Evolutionary conservation across 2,113 vertebrate genomes (phyloP).

Genomic region (Podilymbus podiceps): DNA sequence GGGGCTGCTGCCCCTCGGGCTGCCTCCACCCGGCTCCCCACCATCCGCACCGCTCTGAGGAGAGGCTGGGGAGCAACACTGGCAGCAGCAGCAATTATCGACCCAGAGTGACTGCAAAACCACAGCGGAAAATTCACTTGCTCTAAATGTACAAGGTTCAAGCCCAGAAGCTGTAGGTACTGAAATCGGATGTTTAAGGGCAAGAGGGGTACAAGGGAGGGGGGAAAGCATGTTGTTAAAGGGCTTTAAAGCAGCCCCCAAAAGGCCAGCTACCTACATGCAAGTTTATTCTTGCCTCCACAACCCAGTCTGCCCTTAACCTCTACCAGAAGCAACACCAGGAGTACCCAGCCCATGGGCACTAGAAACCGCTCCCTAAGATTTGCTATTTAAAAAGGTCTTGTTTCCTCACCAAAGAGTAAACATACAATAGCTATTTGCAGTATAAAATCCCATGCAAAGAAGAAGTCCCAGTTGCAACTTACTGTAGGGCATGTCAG

Average conservation of each 20-base stretch:
- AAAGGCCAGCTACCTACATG: not conserved
- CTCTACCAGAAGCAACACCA: not conserved
- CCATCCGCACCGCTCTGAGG: accelerated
- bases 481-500: not conserved
- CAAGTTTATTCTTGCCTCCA: not conserved
- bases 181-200: not conserved
- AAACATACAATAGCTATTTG: not conserved
- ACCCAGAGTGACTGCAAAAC: not conserved
- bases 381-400: not conserved
- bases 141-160: not conserved
- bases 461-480: not conserved
- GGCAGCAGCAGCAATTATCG: not conserved
- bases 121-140: not conserved
- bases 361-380: not conserved
- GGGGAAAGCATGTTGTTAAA: not conserved
- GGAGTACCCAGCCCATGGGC: not conserved
- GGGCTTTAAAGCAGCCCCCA: not conserved
- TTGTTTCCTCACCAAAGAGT: not conserved
- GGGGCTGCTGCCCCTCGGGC: not conserved
- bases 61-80: not conserved
- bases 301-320: not conserved
- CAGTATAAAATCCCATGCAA: not conserved
- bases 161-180: not conserved
- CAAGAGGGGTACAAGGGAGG: not conserved
- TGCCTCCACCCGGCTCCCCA: not conserved